phyloP scores from a whole-genome alignment of 92 coral and sea anemone species.

The Paramuricea clavata region DNA sequence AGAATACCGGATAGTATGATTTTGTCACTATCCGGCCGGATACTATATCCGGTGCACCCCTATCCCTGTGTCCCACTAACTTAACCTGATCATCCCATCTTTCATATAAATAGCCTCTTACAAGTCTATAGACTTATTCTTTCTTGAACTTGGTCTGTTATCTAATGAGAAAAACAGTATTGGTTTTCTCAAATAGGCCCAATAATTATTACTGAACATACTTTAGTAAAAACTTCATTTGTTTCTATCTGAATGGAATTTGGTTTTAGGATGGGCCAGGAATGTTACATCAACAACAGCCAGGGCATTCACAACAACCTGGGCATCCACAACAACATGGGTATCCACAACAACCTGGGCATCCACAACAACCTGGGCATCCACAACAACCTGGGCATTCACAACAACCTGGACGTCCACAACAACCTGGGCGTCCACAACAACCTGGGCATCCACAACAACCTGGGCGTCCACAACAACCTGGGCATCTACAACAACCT shows the following conservation, averaged over 20 bases:
- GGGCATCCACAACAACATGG: slow-evolving; percentile 29
- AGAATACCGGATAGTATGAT: too few species aligned
- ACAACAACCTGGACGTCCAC: slow-evolving; percentile 33
- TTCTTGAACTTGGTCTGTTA: too few species aligned
- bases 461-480: too few species aligned
- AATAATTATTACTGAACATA: too few species aligned
- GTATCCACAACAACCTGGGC: slow-evolving; percentile 34
- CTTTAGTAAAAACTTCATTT: neutral
- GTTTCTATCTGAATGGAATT: neutral
- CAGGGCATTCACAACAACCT: slow-evolving; percentile 29
- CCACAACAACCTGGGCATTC: slow-evolving; percentile 36
- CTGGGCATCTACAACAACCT: neutral
- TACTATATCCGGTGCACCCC: too few species aligned
- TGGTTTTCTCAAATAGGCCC: too few species aligned
- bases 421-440: slow-evolving; percentile 28
- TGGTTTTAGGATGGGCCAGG: slow-evolving; percentile 21
- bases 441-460: slow-evolving; percentile 15
- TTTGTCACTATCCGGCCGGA: too few species aligned
- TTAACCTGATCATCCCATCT: too few species aligned
- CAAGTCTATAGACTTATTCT: too few species aligned
- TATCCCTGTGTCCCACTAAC: too few species aligned
- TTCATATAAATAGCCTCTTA: too few species aligned
- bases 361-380: slow-evolving; percentile 34
- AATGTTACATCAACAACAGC: neutral
- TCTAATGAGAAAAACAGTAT: too few species aligned